These are phyloP conservation scores for Lampris megalopsis DNA, from an alignment of 2,113 vertebrate genomes.

Conservation along the genomic window DNA sequence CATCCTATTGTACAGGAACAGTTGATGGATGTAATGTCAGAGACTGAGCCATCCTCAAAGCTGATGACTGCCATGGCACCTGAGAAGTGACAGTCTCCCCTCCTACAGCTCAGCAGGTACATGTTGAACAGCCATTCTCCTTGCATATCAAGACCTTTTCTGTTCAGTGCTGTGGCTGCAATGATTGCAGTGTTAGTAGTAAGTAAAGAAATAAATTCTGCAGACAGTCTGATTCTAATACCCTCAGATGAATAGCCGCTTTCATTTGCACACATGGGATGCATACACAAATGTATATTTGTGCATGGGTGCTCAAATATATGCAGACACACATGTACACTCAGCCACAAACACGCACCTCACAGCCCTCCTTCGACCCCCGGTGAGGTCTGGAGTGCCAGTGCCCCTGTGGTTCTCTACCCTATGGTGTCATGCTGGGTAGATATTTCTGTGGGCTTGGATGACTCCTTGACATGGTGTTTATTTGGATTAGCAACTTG, in stretches of 20 bases:
- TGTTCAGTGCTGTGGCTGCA: slow-evolving; percentile 37
- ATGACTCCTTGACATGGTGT: slow-evolving; percentile 85
- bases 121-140: slow-evolving; percentile 31
- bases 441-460: slow-evolving; percentile 83
- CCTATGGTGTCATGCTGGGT: slow-evolving; percentile 81
- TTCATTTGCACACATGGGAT: slow-evolving; percentile 59
- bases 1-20: too few species aligned
- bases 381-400: slow-evolving; percentile 68
- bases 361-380: slow-evolving; percentile 54
- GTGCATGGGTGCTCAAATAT: slow-evolving; percentile 28
- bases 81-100: neutral
- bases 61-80: neutral
- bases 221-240: slow-evolving; percentile 59
- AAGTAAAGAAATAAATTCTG: slow-evolving; percentile 77
- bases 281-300: slow-evolving; percentile 51
- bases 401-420: slow-evolving; percentile 68
- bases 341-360: slow-evolving; percentile 39
- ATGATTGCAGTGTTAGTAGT: slow-evolving; percentile 57
- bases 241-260: slow-evolving; percentile 70
- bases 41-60: too few species aligned
- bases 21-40: too few species aligned
- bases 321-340: slow-evolving; percentile 22
- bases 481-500: slow-evolving; percentile 87
- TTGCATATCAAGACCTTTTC: slow-evolving; percentile 40
- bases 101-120: slow-evolving; percentile 27